Evolutionary conservation across 1,140 invertebrate species (phyloP).

Genomic region (Pissodes strobi): DNA sequence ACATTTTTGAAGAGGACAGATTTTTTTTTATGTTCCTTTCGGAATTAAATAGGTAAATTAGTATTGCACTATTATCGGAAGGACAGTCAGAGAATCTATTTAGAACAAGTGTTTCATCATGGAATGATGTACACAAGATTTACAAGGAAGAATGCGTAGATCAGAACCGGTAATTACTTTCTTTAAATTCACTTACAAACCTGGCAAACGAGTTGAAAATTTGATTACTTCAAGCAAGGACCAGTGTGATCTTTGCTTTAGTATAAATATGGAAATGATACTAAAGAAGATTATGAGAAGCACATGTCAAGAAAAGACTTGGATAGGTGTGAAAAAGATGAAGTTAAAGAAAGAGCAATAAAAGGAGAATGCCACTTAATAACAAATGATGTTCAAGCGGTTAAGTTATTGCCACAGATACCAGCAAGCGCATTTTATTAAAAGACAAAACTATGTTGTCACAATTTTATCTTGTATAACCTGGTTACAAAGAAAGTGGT

Average conservation of each 20-base stretch:
- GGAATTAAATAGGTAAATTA: slow-evolving; percentile 19
- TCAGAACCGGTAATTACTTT: neutral
- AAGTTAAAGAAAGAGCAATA: slow-evolving; percentile 13
- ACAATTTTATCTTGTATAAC: slow-evolving; percentile 55
- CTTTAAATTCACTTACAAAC: no score
- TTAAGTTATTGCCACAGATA: slow-evolving; percentile 48
- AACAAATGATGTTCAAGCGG: slow-evolving; percentile 49
- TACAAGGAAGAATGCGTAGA: neutral
- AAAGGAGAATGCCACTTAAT: slow-evolving; percentile 40
- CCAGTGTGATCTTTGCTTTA: slow-evolving; percentile 50
- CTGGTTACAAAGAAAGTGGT: slow-evolving; percentile 44
- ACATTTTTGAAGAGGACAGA: slow-evolving; percentile 26
- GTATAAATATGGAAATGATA: slow-evolving; percentile 44
- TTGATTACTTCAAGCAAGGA: slow-evolving; percentile 49
- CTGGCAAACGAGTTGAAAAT: neutral
- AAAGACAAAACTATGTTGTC: slow-evolving; percentile 52
- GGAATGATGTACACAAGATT: slow-evolving; percentile 36
- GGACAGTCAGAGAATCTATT: slow-evolving; percentile 25
- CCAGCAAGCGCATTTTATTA: slow-evolving; percentile 52
- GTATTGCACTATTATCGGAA: slow-evolving; percentile 33
- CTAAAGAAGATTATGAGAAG: slow-evolving; percentile 42
- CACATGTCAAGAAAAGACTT: slow-evolving; percentile 42
- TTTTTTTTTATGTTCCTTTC: no score
- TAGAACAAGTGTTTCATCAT: slow-evolving; percentile 29
- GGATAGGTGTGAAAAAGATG: slow-evolving; percentile 36